A percentile compares a stretch with the other conserved stretches of the same genome.
These are phyloP conservation scores for Cyphomyrmex costatus DNA, from an alignment of 1,140 invertebrate genomes.

Conservation along the genomic window DNA sequence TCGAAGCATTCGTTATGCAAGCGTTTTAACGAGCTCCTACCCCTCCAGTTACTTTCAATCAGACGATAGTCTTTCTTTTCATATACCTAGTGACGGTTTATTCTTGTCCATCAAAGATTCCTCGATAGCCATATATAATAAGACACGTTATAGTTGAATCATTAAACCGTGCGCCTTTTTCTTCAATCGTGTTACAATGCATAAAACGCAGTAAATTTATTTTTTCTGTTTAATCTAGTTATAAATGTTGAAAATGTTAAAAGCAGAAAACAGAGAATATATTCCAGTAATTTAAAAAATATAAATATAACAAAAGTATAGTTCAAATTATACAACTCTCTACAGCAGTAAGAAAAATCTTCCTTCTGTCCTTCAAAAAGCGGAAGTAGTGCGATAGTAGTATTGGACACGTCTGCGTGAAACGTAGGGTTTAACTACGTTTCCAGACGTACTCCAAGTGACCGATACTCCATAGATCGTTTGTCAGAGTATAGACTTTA, in stretches of 20 bases:
- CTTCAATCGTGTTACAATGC: neutral
- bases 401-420: slow-evolving; percentile 9
- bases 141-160: neutral
- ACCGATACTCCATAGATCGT: slow-evolving; percentile 72
- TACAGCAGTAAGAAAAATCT: neutral
- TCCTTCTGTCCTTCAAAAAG: slow-evolving; percentile 20
- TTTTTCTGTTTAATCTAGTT: neutral
- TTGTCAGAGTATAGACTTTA: slow-evolving; percentile 80
- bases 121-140: neutral
- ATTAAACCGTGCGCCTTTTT: neutral
- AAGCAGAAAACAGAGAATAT: neutral
- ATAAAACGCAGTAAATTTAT: neutral
- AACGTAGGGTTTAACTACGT: slow-evolving; percentile 75
- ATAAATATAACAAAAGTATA: neutral
- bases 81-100: slow-evolving; percentile 29
- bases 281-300: neutral
- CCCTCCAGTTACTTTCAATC: slow-evolving; percentile 66
- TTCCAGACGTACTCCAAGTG: slow-evolving; percentile 79
- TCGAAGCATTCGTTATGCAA: slow-evolving; percentile 71
- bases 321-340: neutral
- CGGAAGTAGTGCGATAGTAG: neutral
- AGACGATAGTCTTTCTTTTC: slow-evolving; percentile 43
- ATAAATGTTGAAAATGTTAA: neutral
- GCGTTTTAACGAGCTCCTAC: slow-evolving; percentile 70
- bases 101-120: neutral